A percentile compares a stretch with the other conserved stretches of the same genome.
These are phyloP conservation scores for Trissoscelio sp. DNA, from an alignment of 2,888 invertebrate genomes.

Conservation along the genomic window DNA sequence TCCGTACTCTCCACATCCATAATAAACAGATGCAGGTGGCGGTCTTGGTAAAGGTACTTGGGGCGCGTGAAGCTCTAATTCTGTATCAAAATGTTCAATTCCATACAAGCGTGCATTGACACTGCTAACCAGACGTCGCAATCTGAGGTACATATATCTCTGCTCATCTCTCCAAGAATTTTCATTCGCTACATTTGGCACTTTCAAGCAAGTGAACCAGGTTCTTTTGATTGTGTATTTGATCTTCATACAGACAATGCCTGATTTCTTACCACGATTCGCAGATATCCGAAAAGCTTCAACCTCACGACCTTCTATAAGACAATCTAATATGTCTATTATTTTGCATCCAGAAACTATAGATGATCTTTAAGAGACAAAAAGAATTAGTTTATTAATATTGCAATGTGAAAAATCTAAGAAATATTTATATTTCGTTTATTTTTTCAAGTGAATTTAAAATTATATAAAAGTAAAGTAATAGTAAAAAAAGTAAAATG, in stretches of 20 bases:
- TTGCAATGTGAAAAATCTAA: no score
- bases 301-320: constrained; percentile 78
- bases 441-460: no score
- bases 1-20: constrained; percentile 81
- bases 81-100: constrained; percentile 76
- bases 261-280: constrained; percentile 63
- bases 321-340: constrained; percentile 80
- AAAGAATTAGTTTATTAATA: neutral
- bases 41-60: constrained; percentile 67
- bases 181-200: constrained; percentile 74
- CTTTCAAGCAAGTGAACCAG: constrained; percentile 80
- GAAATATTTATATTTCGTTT: no score
- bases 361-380: constrained; percentile 73
- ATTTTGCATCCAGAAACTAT: constrained; percentile 80
- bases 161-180: constrained; percentile 80
- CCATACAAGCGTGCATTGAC: constrained; percentile 79
- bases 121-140: constrained; percentile 79
- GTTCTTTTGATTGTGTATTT: constrained; percentile 79
- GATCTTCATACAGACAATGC: constrained; percentile 77
- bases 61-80: constrained; percentile 69
- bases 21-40: constrained; percentile 78
- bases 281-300: constrained; percentile 74
- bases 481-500: no score
- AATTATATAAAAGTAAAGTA: no score
- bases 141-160: constrained; percentile 80